A percentile compares a stretch with the other conserved stretches of the same genome.
phyloP scores from a whole-genome alignment of 2,888 invertebrate genomes.

The Microctonus aethiopoides region DNA sequence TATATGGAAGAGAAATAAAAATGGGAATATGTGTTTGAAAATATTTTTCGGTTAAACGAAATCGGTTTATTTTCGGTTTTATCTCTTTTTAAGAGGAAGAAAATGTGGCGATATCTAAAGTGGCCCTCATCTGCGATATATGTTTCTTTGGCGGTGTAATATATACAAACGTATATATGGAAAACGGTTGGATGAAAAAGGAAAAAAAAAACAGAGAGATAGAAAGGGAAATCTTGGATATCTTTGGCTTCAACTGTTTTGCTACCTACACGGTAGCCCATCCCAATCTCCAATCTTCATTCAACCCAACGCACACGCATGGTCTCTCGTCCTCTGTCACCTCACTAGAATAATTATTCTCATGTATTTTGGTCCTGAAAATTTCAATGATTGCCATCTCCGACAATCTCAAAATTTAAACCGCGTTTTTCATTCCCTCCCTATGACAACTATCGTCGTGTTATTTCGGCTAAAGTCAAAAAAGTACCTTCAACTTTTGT shows the following conservation, averaged over 20 bases:
- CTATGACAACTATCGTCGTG: background rate
- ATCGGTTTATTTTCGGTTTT: constrained; percentile 30
- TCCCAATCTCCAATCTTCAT: constrained; percentile 31
- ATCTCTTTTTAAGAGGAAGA: constrained; percentile 27
- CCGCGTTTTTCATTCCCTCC: constrained; percentile 17
- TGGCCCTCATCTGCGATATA: constrained; percentile 26
- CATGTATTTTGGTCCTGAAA: constrained; percentile 21
- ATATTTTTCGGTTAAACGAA: background rate
- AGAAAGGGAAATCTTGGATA: constrained; percentile 18
- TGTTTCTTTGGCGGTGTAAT: constrained; percentile 7
- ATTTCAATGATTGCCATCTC: constrained; percentile 26
- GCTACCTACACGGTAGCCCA: constrained; percentile 32
- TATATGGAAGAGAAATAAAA: background rate
- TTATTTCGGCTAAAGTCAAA: constrained; percentile 17
- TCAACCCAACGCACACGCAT: constrained; percentile 5
- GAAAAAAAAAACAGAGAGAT: constrained; percentile 27
- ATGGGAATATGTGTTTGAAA: background rate
- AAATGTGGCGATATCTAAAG: constrained; percentile 38
- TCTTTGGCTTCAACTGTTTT: constrained; percentile 38
- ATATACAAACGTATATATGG: too few relatives aligned
- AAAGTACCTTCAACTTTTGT: background rate
- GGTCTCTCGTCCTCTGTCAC: constrained; percentile 28
- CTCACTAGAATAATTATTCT: constrained; percentile 29
- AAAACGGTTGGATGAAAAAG: constrained; percentile 19
- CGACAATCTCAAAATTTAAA: constrained; percentile 14